Percentiles rank a stretch among this genome's conserved stretches.
Conservation (phyloP, 2,888 invertebrate species). For the Volucella inanis region DNA sequence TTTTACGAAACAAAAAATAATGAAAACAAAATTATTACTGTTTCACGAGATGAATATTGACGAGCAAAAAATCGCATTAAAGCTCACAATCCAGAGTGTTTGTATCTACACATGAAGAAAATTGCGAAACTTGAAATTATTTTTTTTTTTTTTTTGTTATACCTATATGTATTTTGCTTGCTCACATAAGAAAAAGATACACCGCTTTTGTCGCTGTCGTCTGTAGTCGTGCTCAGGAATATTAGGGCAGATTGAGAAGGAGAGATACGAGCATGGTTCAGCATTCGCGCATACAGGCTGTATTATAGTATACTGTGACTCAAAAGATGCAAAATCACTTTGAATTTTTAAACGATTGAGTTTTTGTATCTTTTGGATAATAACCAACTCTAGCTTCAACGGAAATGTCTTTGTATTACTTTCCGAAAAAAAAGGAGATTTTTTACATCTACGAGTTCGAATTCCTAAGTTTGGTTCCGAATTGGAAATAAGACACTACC, state of each 20-base stretch:
- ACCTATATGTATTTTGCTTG: slow-evolving; percentile 30
- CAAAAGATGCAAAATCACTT: slow-evolving; percentile 32
- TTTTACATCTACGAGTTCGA: too few relatives aligned
- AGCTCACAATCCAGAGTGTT: slow-evolving; percentile 71
- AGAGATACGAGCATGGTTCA: slow-evolving; percentile 49
- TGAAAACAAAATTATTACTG: slow-evolving; percentile 52
- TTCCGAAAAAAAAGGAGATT: background rate
- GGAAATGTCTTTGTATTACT: too few relatives aligned
- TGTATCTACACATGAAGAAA: slow-evolving; percentile 73
- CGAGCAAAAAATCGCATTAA: slow-evolving; percentile 70
- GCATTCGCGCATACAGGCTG: slow-evolving; percentile 57
- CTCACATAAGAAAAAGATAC: slow-evolving; percentile 72
- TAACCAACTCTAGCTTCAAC: too few relatives aligned
- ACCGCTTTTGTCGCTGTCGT: slow-evolving; percentile 51
- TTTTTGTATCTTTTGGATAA: too few relatives aligned
- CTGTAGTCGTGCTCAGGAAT: slow-evolving; percentile 63
- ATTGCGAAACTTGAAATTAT: slow-evolving; percentile 59
- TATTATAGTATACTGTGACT: slow-evolving; percentile 55
- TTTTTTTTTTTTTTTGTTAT: too few relatives aligned
- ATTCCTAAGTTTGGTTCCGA: background rate
- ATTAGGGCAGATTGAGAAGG: slow-evolving; percentile 70
- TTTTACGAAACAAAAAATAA: slow-evolving; percentile 33
- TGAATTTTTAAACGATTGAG: background rate
- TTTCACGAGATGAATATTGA: slow-evolving; percentile 71
- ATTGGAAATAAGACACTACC: too few relatives aligned